These are phyloP conservation scores for Tetranychus piercei DNA, from an alignment of 2,888 invertebrate genomes.

Conservation along the genomic window DNA sequence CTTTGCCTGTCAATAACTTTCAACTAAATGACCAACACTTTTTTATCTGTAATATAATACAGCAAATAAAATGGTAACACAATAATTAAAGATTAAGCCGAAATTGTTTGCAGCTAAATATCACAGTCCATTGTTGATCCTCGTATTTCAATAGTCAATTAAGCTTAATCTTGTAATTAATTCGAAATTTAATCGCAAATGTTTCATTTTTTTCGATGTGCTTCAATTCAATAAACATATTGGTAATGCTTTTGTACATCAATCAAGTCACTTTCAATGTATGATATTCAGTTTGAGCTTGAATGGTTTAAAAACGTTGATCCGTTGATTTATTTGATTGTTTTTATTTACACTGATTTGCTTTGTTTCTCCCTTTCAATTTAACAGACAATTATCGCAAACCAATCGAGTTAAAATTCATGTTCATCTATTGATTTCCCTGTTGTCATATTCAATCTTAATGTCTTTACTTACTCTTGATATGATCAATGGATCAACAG, in stretches of 20 bases:
- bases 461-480: constrained; percentile 20
- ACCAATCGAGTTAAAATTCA: constrained; percentile 35
- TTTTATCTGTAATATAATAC: too few species aligned
- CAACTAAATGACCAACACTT: too few species aligned
- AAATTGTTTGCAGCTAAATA: too few species aligned
- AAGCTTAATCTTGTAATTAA: background rate
- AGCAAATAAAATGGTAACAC: too few species aligned
- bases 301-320: background rate
- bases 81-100: too few species aligned
- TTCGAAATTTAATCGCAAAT: too few species aligned
- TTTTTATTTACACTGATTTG: background rate
- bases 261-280: too few species aligned
- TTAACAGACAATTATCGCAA: constrained; percentile 21
- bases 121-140: background rate
- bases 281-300: too few species aligned
- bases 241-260: too few species aligned
- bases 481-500: constrained; percentile 11
- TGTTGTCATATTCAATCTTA: constrained; percentile 33
- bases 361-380: background rate
- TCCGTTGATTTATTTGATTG: background rate
- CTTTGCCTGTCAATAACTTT: too few species aligned
- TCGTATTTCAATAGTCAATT: background rate
- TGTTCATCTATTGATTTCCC: constrained; percentile 38
- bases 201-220: too few species aligned
- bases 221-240: too few species aligned